A percentile compares a stretch with the other conserved stretches of the same genome.
phyloP scores from a whole-genome alignment of 2,888 invertebrate genomes.

The Chrysina gloriosa region DNA sequence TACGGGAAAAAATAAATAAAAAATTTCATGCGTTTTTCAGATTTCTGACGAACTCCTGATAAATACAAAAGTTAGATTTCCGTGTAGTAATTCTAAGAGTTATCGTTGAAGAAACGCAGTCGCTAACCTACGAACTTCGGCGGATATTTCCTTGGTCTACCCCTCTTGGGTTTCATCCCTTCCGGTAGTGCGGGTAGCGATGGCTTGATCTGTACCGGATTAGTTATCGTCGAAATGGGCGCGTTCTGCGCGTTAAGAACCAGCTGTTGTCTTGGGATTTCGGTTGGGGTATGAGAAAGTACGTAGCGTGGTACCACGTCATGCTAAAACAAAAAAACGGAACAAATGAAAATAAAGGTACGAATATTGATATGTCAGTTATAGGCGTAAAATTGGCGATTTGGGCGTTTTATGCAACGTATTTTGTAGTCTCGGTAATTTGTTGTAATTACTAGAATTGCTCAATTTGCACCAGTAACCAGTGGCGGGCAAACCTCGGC shows the following conservation, averaged over 20 bases:
- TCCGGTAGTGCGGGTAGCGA: constrained; percentile 54
- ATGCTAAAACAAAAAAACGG: too few species aligned
- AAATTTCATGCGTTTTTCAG: neutral
- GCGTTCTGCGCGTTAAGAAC: neutral
- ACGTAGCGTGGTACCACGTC: constrained; percentile 1
- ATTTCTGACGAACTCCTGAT: too few species aligned
- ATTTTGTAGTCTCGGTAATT: too few species aligned
- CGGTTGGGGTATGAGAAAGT: neutral
- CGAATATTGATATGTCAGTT: too few species aligned
- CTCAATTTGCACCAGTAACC: too few species aligned
- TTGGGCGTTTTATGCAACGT: too few species aligned
- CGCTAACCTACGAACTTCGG: constrained; percentile 47
- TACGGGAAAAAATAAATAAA: neutral
- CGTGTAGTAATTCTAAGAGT: too few species aligned
- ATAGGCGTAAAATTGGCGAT: too few species aligned
- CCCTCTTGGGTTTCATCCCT: constrained; percentile 66
- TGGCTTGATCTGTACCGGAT: neutral
- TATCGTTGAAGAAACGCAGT: neutral
- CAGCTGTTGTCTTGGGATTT: neutral
- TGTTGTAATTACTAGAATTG: too few species aligned
- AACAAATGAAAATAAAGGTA: too few species aligned
- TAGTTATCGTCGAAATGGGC: constrained; percentile 10
- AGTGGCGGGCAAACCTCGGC: too few species aligned
- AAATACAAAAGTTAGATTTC: too few species aligned
- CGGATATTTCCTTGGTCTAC: constrained; percentile 70